These are phyloP conservation scores for Ditula angustiorana DNA, from an alignment of 2,888 invertebrate genomes.

Conservation along the genomic window DNA sequence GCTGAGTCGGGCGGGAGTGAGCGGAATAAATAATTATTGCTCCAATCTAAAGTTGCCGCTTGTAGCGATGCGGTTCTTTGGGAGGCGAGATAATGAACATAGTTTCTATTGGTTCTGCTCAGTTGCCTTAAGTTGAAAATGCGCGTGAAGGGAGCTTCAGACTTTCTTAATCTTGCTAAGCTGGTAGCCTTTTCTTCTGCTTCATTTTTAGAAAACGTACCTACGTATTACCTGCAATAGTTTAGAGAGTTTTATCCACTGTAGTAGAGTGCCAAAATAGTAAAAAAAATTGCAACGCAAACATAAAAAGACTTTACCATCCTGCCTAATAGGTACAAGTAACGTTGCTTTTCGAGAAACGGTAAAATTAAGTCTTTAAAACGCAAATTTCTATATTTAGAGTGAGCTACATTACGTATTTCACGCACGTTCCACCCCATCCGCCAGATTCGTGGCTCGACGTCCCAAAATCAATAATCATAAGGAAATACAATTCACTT, in stretches of 20 bases:
- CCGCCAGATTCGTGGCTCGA: slow-evolving; percentile 25
- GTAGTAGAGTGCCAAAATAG: too few species aligned
- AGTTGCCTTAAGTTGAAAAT: slow-evolving; percentile 9
- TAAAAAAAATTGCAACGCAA: too few species aligned
- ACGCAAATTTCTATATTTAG: background rate
- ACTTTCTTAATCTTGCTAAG: background rate
- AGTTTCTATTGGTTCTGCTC: slow-evolving; percentile 60
- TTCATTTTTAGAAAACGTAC: background rate
- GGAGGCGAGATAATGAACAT: slow-evolving; percentile 73
- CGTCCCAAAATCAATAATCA: slow-evolving; percentile 71
- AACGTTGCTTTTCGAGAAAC: background rate
- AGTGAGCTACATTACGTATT: background rate
- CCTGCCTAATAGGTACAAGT: too few species aligned
- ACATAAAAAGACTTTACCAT: too few species aligned
- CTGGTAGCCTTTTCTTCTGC: background rate
- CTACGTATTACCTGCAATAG: too few species aligned
- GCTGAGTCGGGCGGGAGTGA: slow-evolving; percentile 77
- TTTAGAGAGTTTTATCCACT: too few species aligned
- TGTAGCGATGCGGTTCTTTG: slow-evolving; percentile 56
- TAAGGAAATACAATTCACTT: slow-evolving; percentile 83
- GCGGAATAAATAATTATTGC: slow-evolving; percentile 85
- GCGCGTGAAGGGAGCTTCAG: background rate
- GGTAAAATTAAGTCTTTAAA: background rate
- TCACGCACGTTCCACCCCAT: background rate
- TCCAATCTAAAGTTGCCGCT: slow-evolving; percentile 77